Percentiles rank a stretch among this genome's conserved stretches.
These are phyloP conservation scores for Salmo trutta DNA, from an alignment of 2,797 vertebrate genomes.

Conservation along the genomic window DNA sequence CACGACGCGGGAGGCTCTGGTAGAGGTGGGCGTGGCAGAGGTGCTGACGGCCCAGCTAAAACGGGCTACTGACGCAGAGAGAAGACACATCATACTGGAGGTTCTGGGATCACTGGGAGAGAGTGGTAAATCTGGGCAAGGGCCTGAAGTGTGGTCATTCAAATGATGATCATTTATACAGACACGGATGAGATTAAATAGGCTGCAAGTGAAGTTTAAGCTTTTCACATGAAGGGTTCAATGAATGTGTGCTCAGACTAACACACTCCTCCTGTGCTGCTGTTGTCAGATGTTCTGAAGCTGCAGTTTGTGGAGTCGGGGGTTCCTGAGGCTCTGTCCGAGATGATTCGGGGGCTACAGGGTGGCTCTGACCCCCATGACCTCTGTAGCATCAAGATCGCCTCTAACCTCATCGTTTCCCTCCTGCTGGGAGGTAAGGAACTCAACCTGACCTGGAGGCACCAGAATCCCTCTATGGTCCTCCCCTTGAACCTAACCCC, in stretches of 20 bases:
- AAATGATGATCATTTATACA: neutral
- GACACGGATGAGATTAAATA: neutral
- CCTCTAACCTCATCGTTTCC: constrained; percentile 88
- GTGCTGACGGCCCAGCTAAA: constrained; percentile 82
- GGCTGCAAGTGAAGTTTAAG: neutral
- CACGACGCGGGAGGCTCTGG: constrained; percentile 81
- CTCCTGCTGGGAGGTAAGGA: constrained; percentile 85
- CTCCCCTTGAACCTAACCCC: too few relatives aligned
- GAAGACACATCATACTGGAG: constrained; percentile 85
- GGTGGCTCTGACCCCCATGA: constrained; percentile 80
- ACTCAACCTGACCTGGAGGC: neutral
- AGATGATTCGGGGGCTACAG: constrained; percentile 82
- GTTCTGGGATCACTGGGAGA: constrained; percentile 84
- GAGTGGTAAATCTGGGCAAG: constrained; percentile 76
- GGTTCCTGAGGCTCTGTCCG: constrained; percentile 81
- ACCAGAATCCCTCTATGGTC: neutral
- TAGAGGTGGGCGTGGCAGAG: constrained; percentile 76
- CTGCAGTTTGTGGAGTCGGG: constrained; percentile 85
- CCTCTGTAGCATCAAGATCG: constrained; percentile 86
- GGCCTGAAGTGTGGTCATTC: neutral
- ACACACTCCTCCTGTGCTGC: neutral
- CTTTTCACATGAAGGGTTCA: neutral
- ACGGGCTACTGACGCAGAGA: constrained; percentile 82
- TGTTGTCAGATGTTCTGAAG: constrained; percentile 80
- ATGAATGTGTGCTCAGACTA: neutral